Base-by-base conservation (phyloP, 2,888 invertebrate species). In the Erebia ligea region DNA sequence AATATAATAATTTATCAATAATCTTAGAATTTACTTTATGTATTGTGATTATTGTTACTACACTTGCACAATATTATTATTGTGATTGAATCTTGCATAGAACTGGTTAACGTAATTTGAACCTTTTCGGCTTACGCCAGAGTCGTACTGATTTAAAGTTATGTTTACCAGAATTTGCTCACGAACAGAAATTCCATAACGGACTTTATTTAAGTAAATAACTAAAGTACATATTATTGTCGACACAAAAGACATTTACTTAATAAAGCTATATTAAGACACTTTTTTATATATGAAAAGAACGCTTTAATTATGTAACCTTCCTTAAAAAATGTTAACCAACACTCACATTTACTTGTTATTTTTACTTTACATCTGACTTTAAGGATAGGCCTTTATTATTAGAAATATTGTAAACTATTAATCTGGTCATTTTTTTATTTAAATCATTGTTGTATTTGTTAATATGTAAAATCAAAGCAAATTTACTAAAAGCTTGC, bases 381-480 rank as follows among this genome's bases (percentile, higher is more conserved):
- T 86, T 80, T 88, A 86, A 83, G 82, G 85, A 88, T 91, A 90
- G 90, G 89, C 86, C 87, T 86, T 89, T 89, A 88, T 90, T 89
- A 89, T 90, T 88, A 92, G 89, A 89, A 84, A 75, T 79, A 81
- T 85, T 87, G 83, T 89, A 87, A 91, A 88, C 87, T 90, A 92
- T 91, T 93, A 93, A 93, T 93, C 93, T 93, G 93, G 93, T 93
- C 92, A 93, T 34, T 92, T 92, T 92, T 90, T 92, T 88, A 91
- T 92, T 92, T 91, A 92, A 91, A 92, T 89, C 91, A 90, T 91
- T 92, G 90, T 92, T 93, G 88, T 91, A 91, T 88, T 91, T 91
- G 90, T 90, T 91, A 78, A 78, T 85, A 87, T 87, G 81, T 89
- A 85, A 89, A 90, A 90, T 89, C 86, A 79, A 89, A 87, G 86